Conservation (phyloP, 2,113 vertebrate genomes). For the Apeltes quadracus region DNA sequence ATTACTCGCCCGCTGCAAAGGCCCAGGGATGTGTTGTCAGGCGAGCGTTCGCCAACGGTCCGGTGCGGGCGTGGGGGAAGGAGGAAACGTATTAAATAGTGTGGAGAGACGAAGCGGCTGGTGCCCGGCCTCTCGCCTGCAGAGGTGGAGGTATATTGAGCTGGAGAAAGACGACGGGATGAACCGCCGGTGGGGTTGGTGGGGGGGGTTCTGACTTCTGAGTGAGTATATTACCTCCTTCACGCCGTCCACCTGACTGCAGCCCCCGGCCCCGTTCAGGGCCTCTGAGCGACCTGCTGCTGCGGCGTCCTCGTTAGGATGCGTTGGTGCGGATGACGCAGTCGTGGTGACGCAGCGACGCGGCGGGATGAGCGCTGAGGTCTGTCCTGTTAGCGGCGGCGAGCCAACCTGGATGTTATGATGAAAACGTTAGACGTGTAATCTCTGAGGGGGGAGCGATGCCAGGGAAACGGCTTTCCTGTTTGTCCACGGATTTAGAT, state of each 20-base stretch:
- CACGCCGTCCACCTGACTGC: slow-evolving; percentile 50
- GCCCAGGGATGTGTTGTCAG: slow-evolving; percentile 61
- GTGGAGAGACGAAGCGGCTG: slow-evolving; percentile 51
- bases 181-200: slow-evolving; percentile 44
- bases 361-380: slow-evolving; percentile 49
- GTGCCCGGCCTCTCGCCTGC: slow-evolving; percentile 59
- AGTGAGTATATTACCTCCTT: slow-evolving; percentile 68
- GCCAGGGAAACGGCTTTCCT: slow-evolving; percentile 74
- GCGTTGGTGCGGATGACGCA: slow-evolving; percentile 21
- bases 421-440: slow-evolving; percentile 72
- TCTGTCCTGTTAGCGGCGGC: slow-evolving; percentile 55
- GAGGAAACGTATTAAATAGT: slow-evolving; percentile 61
- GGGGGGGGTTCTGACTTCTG: slow-evolving; percentile 48
- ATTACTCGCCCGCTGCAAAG: slow-evolving; percentile 53
- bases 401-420: slow-evolving; percentile 70
- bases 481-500: slow-evolving; percentile 69
- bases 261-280: slow-evolving; percentile 30
- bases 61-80: slow-evolving; percentile 39
- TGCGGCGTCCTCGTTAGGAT: neutral
- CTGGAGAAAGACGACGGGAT: slow-evolving; percentile 38
- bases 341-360: slow-evolving; percentile 31
- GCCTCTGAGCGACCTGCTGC: slow-evolving; percentile 30
- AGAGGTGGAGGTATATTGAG: slow-evolving; percentile 68
- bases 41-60: slow-evolving; percentile 46
- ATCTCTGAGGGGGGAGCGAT: slow-evolving; percentile 57